Evolutionary conservation across 2,113 vertebrate species (phyloP).

Genomic region (Indicator maculatus): DNA sequence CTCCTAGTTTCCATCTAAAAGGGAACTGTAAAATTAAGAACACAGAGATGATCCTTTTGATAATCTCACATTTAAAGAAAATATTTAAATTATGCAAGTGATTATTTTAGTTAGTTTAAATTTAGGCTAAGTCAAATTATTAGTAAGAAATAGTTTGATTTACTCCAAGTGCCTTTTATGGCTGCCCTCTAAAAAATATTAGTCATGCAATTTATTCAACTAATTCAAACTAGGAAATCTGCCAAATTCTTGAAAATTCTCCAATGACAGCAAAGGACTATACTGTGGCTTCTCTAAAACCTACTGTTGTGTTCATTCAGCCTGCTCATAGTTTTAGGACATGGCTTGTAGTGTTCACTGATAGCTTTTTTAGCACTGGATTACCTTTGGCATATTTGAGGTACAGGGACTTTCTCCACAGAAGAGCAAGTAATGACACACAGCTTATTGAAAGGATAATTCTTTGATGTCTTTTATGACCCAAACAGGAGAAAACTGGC

Average conservation of each 20-base stretch:
- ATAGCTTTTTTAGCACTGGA: neutral
- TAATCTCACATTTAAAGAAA: neutral
- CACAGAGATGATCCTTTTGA: neutral
- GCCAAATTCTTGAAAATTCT: constrained; percentile 50
- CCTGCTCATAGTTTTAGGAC: neutral
- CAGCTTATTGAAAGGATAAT: neutral
- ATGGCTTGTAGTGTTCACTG: neutral
- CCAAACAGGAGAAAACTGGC: neutral
- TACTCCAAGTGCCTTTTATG: neutral
- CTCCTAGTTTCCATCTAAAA: neutral
- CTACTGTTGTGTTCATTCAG: neutral
- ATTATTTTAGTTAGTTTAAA: neutral
- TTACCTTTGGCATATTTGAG: neutral
- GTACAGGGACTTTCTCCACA: neutral
- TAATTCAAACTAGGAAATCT: constrained; percentile 44
- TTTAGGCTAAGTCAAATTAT: neutral
- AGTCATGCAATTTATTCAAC: constrained; percentile 20
- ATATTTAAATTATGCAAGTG: neutral
- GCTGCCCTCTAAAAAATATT: constrained; percentile 46
- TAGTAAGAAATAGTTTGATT: neutral
- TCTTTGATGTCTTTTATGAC: neutral
- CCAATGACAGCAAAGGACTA: neutral
- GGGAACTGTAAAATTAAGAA: neutral
- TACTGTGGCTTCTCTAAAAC: neutral
- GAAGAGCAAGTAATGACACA: neutral